Conservation (phyloP, 1,140 invertebrate species). For the Zaprionus ornatus region DNA sequence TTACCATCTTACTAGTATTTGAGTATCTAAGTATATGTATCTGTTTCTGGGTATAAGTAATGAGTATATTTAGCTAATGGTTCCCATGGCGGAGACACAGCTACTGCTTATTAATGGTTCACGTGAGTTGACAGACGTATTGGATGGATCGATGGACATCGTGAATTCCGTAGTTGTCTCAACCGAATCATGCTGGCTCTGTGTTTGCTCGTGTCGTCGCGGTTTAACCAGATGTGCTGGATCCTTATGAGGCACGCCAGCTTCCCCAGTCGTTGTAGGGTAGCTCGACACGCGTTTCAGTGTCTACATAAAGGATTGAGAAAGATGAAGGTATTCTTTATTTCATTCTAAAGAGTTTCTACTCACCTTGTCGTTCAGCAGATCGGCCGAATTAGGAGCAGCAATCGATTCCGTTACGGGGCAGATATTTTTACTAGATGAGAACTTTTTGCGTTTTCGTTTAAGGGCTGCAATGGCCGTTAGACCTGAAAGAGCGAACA, state of each 20-base stretch:
- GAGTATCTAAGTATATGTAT: slow-evolving; percentile 6
- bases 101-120: slow-evolving; percentile 79
- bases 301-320: slow-evolving; percentile 37
- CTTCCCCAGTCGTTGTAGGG: slow-evolving; percentile 70
- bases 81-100: slow-evolving; percentile 65
- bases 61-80: slow-evolving; percentile 57
- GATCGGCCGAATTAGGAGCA: slow-evolving; percentile 60
- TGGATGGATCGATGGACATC: slow-evolving; percentile 81
- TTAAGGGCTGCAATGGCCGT: slow-evolving; percentile 88
- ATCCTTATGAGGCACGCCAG: slow-evolving; percentile 67
- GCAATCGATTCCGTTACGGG: slow-evolving; percentile 84
- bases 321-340: neutral
- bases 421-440: slow-evolving; percentile 88
- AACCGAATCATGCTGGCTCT: slow-evolving; percentile 85
- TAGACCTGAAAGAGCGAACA: slow-evolving; percentile 68
- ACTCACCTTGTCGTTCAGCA: slow-evolving; percentile 62
- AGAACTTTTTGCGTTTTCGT: slow-evolving; percentile 91
- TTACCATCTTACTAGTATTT: neutral
- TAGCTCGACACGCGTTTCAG: slow-evolving; percentile 82
- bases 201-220: slow-evolving; percentile 84
- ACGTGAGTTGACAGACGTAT: slow-evolving; percentile 80
- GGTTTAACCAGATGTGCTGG: slow-evolving; percentile 71
- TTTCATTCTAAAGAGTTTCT: no score
- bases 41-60: neutral
- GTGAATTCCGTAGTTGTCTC: slow-evolving; percentile 79